phyloP scores from a whole-genome alignment of 2,888 invertebrate species.

The Embidobia sp. region DNA sequence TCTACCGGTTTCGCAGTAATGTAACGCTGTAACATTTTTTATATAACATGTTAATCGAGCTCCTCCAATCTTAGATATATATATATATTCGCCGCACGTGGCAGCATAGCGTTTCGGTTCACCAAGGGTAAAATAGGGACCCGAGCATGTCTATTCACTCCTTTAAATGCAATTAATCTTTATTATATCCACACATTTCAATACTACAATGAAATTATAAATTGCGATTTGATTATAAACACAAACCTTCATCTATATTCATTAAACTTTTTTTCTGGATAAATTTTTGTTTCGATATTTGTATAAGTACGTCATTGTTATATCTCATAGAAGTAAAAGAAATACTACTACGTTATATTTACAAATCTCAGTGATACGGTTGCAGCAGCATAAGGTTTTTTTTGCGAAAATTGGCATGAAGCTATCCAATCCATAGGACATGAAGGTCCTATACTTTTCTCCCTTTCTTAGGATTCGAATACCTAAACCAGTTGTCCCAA shows the following conservation, averaged over 20 bases:
- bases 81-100: conserved; percentile 14
- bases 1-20: too few species aligned
- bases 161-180: conserved; percentile 33
- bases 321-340: too few species aligned
- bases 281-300: too few species aligned
- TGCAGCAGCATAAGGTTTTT: conserved; percentile 8
- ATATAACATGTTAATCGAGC: background rate
- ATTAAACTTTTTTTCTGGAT: too few species aligned
- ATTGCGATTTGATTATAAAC: too few species aligned
- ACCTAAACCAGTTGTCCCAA: conserved; percentile 60
- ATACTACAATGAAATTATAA: conserved; percentile 5
- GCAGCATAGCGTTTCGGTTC: conserved; percentile 20
- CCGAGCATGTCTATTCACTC: conserved; percentile 2
- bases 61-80: conserved; percentile 5
- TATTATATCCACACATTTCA: conserved; percentile 4
- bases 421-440: too few species aligned
- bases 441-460: too few species aligned
- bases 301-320: too few species aligned
- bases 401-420: conserved; percentile 33
- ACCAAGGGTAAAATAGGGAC: conserved; percentile 19
- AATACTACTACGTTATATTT: too few species aligned
- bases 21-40: too few species aligned
- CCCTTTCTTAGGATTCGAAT: conserved; percentile 19
- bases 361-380: conserved; percentile 5
- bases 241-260: too few species aligned